Evolutionary conservation across 2,888 invertebrate species (phyloP).

Genomic region (Catotricha subobsoleta): DNA sequence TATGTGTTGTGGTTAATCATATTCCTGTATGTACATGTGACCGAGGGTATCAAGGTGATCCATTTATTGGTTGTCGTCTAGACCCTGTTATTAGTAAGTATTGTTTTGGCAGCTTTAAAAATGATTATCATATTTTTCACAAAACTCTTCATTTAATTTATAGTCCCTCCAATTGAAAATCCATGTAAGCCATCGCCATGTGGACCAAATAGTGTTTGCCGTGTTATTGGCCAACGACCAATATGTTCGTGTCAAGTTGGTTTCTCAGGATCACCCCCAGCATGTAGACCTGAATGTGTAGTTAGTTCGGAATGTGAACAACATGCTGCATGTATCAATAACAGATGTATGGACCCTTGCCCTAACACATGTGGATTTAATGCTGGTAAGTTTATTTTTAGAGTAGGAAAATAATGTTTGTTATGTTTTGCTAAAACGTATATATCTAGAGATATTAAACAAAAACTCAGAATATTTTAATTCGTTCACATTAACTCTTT

Average conservation of each 20-base stretch:
- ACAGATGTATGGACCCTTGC: constrained; percentile 62
- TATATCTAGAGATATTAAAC: too few species aligned
- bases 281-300: constrained; percentile 60
- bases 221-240: constrained; percentile 49
- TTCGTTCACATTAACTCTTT: too few species aligned
- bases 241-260: constrained; percentile 58
- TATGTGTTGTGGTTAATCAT: constrained; percentile 66
- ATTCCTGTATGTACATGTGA: constrained; percentile 65
- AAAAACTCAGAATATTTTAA: too few species aligned
- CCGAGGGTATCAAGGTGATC: constrained; percentile 62
- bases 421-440: too few species aligned
- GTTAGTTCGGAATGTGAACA: constrained; percentile 60
- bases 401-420: too few species aligned
- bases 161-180: constrained; percentile 31
- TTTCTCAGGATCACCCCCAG: constrained; percentile 56
- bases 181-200: constrained; percentile 64
- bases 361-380: constrained; percentile 52
- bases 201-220: constrained; percentile 60
- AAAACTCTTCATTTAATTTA: constrained; percentile 16
- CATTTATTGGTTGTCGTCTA: constrained; percentile 57
- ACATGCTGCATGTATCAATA: constrained; percentile 56
- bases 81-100: constrained; percentile 38
- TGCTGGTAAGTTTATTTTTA: too few species aligned
- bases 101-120: neutral
- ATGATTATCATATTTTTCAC: neutral